Conservation (phyloP, 2,888 invertebrate species). For the Macaria notata region DNA sequence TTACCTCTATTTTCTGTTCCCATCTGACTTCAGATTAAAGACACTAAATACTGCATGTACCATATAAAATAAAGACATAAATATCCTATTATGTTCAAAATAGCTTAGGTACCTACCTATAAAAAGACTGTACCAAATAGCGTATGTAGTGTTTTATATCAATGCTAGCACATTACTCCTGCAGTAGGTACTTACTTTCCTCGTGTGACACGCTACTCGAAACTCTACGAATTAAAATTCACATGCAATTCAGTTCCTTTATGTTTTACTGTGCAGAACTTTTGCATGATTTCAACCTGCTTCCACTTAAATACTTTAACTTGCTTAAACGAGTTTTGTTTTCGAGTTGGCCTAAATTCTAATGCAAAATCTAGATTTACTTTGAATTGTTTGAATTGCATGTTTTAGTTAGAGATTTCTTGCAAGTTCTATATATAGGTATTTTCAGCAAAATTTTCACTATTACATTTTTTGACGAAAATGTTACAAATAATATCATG, state of each 20-base stretch:
- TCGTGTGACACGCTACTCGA: constrained; percentile 41
- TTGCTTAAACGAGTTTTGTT: not conserved
- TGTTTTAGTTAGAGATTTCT: not conserved
- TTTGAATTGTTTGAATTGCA: no score
- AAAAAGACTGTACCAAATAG: no score
- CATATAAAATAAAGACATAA: no score
- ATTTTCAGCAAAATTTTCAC: no score
- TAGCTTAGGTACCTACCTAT: not conserved
- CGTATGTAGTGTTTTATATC: no score
- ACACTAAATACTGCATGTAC: no score
- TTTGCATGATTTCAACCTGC: constrained; percentile 16
- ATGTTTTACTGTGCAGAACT: constrained; percentile 18
- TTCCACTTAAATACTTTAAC: not conserved
- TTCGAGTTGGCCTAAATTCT: not conserved
- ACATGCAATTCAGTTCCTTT: constrained; percentile 46
- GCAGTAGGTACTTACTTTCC: constrained; percentile 17
- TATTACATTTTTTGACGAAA: no score
- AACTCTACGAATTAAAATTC: constrained; percentile 44
- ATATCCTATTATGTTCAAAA: no score
- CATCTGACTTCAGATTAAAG: no score
- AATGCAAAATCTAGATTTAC: not conserved
- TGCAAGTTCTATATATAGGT: no score
- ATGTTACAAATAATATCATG: no score
- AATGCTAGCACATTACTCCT: not conserved
- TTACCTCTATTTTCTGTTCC: no score